These are phyloP conservation scores for Clarias gariepinus DNA, from an alignment of 2,113 vertebrate species.

Conservation along the genomic window DNA sequence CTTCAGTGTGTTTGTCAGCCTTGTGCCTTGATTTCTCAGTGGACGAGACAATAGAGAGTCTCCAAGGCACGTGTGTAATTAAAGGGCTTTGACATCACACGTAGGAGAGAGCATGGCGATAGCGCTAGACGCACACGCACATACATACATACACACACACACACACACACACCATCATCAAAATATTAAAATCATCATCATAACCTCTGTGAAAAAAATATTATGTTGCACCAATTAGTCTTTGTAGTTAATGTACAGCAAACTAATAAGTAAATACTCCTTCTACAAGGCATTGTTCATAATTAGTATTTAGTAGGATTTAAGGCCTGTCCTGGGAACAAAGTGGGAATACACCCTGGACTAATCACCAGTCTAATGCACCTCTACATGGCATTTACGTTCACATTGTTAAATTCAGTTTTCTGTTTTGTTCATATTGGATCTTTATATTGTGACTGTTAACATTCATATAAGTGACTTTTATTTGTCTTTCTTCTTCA, in stretches of 20 bases:
- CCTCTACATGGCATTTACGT: background rate
- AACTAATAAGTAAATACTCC: background rate
- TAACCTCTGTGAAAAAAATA: background rate
- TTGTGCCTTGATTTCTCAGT: constrained; percentile 50
- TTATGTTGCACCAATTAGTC: background rate
- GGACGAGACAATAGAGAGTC: constrained; percentile 43
- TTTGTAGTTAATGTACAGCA: background rate
- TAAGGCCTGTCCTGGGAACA: background rate
- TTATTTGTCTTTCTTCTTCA: too few relatives aligned
- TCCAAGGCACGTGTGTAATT: constrained; percentile 57
- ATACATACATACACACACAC: constrained; percentile 35
- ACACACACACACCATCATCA: background rate
- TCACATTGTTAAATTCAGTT: too few relatives aligned
- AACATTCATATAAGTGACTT: too few relatives aligned
- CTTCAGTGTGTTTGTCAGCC: constrained; percentile 32
- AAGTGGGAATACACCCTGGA: background rate
- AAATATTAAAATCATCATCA: background rate
- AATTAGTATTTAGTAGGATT: background rate
- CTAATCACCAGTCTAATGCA: too few relatives aligned
- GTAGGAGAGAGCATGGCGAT: constrained; percentile 40
- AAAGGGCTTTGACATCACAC: constrained; percentile 57
- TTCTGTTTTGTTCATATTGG: background rate
- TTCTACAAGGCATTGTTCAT: background rate
- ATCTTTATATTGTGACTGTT: too few relatives aligned
- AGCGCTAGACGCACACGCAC: constrained; percentile 44